Evolutionary conservation across 2,113 vertebrate genomes (phyloP), one percentile per base, ranked within the genome.

Genomic region (Miniopterus natalensis): DNA sequence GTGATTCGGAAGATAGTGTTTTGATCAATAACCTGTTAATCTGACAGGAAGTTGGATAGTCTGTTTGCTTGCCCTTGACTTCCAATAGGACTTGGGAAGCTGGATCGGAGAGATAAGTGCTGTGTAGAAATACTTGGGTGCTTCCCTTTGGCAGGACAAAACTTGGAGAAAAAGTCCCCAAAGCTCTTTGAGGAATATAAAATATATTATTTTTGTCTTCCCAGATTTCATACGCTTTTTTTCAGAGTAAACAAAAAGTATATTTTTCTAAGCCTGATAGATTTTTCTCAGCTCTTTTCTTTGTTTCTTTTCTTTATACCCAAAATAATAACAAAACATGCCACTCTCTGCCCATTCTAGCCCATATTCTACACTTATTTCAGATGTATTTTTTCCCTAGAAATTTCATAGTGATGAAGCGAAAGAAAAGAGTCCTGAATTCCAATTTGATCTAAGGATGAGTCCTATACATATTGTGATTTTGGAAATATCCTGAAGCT

Each of bases 1-100:
- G 55, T 95, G 75, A 66, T 95, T 97, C 0, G 0, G 8, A 79
- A 83, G 84, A 71, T 40, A 86, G 0, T 0, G 9, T 71, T 12
- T 71, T 42, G 45, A 57, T 97, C 95, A 92, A 71, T 97, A 97
- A 77, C 40, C 57, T 95, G 75, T 87, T 97, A 68, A 88, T 95
- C 53, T 89, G 73, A 61, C 53, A 95, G 88, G 51, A 71, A 53
- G 84, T 95, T 66, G 40, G 27, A 27, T 1, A 70, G 51, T 96
- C 53, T 93, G 53, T 84, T 93, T 94, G 51, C 93, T 94, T 97
- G 95, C 49, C 68, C 75, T 88, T 87, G 84, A 1, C 79, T 93
- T 96, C 45, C 68, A n/a, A 0, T 0, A 89, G 55, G 66, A 20
- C 45, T 90, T 84, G 57, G 31, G 31, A 93, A 59, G 66, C 74